Evolutionary conservation across 1,140 invertebrate genomes (phyloP).

Genomic region (Brachionus paranguensis): DNA sequence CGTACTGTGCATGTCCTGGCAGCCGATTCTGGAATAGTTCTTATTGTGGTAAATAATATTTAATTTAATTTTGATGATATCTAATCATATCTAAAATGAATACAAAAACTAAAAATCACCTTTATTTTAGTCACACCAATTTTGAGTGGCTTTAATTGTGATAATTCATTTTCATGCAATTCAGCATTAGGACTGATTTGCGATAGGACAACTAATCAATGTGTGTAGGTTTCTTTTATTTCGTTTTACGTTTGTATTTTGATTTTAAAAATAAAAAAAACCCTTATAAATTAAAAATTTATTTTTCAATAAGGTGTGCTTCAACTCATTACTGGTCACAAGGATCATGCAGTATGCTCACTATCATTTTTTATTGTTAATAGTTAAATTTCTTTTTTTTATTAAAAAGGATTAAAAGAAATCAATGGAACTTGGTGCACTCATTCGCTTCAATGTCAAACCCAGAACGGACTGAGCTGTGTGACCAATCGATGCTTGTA

Average conservation of each 20-base stretch:
- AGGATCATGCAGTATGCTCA: background rate
- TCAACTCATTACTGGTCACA: background rate
- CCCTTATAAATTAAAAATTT: background rate
- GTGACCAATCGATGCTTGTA: background rate
- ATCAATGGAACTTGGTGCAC: slow-evolving; percentile 24
- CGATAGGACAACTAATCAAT: background rate
- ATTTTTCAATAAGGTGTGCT: background rate
- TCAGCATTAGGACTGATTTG: background rate
- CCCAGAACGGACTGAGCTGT: background rate
- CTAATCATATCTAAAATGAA: no score
- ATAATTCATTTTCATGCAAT: background rate
- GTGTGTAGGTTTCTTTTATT: background rate
- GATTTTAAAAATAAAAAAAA: no score
- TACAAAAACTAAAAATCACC: no score
- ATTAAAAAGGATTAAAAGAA: background rate
- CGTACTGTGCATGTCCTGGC: background rate
- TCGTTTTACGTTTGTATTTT: background rate
- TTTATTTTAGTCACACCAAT: background rate
- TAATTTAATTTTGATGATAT: no score
- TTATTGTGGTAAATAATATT: background rate
- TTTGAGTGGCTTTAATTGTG: background rate
- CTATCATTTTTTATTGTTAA: background rate
- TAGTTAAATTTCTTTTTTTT: background rate
- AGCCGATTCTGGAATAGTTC: background rate
- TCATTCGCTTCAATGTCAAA: background rate